Percentiles rank a stretch among this genome's conserved stretches.
Evolutionary conservation across 1,140 invertebrate genomes (phyloP).

Genomic region (Uloborus diversus): DNA sequence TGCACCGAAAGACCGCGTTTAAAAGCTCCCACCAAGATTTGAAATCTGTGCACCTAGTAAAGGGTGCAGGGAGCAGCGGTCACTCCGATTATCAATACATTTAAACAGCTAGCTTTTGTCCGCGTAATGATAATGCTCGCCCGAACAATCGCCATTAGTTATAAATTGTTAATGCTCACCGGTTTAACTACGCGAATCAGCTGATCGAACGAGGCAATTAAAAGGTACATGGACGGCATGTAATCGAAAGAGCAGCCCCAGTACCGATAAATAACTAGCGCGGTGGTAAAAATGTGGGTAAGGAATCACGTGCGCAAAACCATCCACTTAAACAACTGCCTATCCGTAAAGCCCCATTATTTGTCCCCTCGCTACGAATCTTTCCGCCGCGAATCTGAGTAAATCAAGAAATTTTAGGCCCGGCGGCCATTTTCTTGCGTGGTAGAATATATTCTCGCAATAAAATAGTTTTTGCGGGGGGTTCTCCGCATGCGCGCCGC

Average conservation of each 20-base stretch:
- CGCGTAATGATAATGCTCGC: constrained; percentile 41
- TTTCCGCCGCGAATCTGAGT: constrained; percentile 34
- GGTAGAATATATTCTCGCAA: constrained; percentile 12
- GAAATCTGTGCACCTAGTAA: constrained; percentile 32
- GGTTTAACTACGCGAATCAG: constrained; percentile 38
- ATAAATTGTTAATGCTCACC: constrained; percentile 37
- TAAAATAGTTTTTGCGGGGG: constrained; percentile 34
- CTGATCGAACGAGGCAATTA: constrained; percentile 20
- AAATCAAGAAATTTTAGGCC: constrained; percentile 45
- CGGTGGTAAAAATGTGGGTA: constrained; percentile 7
- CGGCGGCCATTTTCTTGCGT: constrained; percentile 33
- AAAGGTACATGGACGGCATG: constrained; percentile 12
- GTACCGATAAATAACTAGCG: constrained; percentile 39
- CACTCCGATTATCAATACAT: constrained; percentile 41
- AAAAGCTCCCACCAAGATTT: constrained; percentile 33
- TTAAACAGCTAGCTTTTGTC: constrained; percentile 28
- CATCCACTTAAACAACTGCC: constrained; percentile 28
- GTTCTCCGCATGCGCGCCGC: constrained; percentile 19
- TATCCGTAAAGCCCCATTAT: constrained; percentile 43
- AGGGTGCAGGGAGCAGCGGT: constrained; percentile 26
- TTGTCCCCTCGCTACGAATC: constrained; percentile 24
- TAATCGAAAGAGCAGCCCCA: background rate
- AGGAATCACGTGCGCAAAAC: constrained; percentile 39
- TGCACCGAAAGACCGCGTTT: constrained; percentile 7
- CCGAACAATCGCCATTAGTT: constrained; percentile 37